Percentiles rank a stretch among this genome's conserved stretches.
phyloP scores from a whole-genome alignment of 2,113 vertebrate genomes.

The Brienomyrus brachyistius region DNA sequence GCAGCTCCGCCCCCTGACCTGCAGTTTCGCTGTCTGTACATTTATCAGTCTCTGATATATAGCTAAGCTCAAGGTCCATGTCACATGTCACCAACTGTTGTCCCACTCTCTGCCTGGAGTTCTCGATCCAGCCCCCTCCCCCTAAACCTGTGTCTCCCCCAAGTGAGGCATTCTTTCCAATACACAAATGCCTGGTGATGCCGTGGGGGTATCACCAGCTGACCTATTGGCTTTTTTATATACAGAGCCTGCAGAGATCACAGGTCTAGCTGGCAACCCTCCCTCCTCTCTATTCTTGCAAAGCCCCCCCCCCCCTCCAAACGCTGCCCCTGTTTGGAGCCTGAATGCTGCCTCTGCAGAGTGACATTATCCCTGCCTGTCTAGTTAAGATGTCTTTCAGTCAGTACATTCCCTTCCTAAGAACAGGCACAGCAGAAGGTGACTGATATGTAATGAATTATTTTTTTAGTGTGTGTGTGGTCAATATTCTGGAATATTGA shows the following conservation, averaged over 20 bases:
- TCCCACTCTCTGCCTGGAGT: not conserved
- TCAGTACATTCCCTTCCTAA: not conserved
- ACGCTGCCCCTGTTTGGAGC: not conserved
- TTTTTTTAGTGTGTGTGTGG: not conserved
- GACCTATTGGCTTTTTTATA: not conserved
- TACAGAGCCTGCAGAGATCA: not conserved
- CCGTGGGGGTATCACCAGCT: not conserved
- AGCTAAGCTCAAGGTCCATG: not conserved
- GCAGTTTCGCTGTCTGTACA: not conserved
- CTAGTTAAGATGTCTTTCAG: not conserved
- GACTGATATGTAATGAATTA: not conserved
- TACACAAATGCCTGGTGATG: not conserved
- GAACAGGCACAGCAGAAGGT: not conserved
- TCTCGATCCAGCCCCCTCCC: not conserved
- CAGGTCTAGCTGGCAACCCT: not conserved
- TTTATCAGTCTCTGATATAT: not conserved
- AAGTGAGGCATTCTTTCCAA: not conserved
- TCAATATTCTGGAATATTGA: not conserved
- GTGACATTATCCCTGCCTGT: not conserved
- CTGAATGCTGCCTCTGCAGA: not conserved
- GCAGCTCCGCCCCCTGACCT: not conserved
- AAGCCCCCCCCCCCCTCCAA: not conserved
- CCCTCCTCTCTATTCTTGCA: not conserved
- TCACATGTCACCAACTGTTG: not conserved
- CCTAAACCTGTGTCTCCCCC: not conserved